These are phyloP conservation scores for Odontomyia ornata DNA, from an alignment of 2,888 invertebrate species.

Conservation along the genomic window DNA sequence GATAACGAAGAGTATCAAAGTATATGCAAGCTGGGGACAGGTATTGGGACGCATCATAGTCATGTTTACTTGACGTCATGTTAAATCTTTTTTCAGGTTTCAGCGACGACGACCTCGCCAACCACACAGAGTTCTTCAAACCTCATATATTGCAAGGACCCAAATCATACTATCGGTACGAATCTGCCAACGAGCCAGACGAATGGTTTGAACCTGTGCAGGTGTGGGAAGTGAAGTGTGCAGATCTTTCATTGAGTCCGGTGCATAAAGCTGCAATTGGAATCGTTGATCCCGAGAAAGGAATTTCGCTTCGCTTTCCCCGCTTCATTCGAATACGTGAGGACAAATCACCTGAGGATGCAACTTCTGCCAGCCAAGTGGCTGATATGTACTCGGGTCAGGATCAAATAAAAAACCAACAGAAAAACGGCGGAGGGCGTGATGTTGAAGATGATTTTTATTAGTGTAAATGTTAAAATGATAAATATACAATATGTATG, in stretches of 20 bases:
- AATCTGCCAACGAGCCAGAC: conserved; percentile 78
- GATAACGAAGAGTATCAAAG: conserved; percentile 91
- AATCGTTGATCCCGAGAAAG: conserved; percentile 87
- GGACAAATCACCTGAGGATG: conserved; percentile 92
- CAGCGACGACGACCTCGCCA: conserved; percentile 85
- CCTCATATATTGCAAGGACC: conserved; percentile 78
- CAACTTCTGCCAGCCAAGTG: conserved; percentile 89
- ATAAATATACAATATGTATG: not conserved
- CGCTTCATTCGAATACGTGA: conserved; percentile 87
- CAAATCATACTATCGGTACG: conserved; percentile 83
- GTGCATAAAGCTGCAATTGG: conserved; percentile 89
- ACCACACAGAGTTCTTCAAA: conserved; percentile 79
- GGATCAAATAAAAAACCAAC: conserved; percentile 85
- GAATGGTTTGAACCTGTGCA: conserved; percentile 87
- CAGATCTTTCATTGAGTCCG: conserved; percentile 96
- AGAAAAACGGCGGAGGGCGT: conserved; percentile 52
- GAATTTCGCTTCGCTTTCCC: conserved; percentile 95
- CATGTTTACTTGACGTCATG: not conserved
- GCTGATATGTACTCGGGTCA: conserved; percentile 91
- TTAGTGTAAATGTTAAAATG: conserved; percentile 49
- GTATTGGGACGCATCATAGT: conserved; percentile 53
- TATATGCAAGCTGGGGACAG: conserved; percentile 80
- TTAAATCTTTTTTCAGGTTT: conserved; percentile 84
- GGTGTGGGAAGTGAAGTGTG: conserved; percentile 98
- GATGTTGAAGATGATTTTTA: conserved; percentile 61